phyloP scores from a whole-genome alignment of 2,888 invertebrate genomes.

The Pseudeuparius sepicola region DNA sequence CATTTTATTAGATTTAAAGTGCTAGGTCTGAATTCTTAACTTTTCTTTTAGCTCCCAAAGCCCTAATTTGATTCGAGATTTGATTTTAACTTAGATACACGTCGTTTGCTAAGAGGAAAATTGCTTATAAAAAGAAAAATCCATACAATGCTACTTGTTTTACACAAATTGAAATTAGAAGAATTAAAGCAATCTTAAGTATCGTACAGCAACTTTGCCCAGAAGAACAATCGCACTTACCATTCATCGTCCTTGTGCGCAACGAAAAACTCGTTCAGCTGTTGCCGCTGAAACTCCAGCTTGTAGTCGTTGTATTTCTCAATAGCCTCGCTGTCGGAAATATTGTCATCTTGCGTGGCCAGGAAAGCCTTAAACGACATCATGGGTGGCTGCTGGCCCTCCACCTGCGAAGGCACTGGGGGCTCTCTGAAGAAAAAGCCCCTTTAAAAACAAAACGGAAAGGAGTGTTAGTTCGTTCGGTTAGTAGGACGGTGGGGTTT shows the following conservation, averaged over 20 bases:
- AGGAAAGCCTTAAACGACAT: slow-evolving; percentile 95
- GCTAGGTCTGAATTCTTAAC: too few relatives aligned
- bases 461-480: slow-evolving; percentile 13
- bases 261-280: slow-evolving; percentile 96
- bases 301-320: slow-evolving; percentile 98
- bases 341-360: slow-evolving; percentile 92
- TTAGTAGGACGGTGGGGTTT: too few relatives aligned
- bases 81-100: too few relatives aligned
- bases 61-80: too few relatives aligned
- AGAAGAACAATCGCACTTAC: slow-evolving; percentile 55
- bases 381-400: slow-evolving; percentile 81
- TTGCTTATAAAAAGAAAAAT: too few relatives aligned
- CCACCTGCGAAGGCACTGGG: slow-evolving; percentile 33
- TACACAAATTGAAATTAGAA: too few relatives aligned
- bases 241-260: slow-evolving; percentile 99
- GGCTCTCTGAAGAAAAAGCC: slow-evolving; percentile 44
- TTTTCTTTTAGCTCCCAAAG: too few relatives aligned
- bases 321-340: slow-evolving; percentile 94
- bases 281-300: slow-evolving; percentile 89
- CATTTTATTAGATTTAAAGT: too few relatives aligned
- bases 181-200: too few relatives aligned
- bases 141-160: too few relatives aligned
- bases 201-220: too few relatives aligned
- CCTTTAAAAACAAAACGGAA: slow-evolving; percentile 29
- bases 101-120: too few relatives aligned